Evolutionary conservation across 2,888 invertebrate species (phyloP), one percentile per base, ranked within the genome.

Genomic region (Nemotelus pantherinus): DNA sequence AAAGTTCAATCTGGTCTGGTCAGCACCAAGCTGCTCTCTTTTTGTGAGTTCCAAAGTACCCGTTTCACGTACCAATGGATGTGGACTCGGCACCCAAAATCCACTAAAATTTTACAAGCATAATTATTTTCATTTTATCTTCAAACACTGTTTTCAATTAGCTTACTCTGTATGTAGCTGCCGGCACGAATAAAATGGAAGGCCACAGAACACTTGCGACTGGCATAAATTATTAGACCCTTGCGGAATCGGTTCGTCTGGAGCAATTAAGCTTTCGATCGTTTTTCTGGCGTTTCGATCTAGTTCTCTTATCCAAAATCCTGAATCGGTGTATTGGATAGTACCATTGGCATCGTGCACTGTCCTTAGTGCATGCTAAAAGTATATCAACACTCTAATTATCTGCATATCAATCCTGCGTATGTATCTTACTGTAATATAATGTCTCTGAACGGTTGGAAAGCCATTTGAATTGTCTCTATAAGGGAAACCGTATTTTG

Each of bases 401-500:
- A 25, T 47, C 55, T 78, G 4, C 25, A 68, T 45, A 63, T 63
- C 43, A 4, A 3, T 41, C 10, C 4, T 41, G 43, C 63, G 25
- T n/a, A 10, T 70, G 39, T 9, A 53, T 57, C 83, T 83, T 83
- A 90, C 90, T 81, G 89, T 85, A 39, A 89, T 85, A 78, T 88
- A 85, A 79, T 89, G 86, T 47, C 91, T 83, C 82, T 91, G 89
- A 0, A 89, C 87, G 75, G 83, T 81, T 5, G 86, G 86, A 47
- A 82, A 77, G 39, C 83, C 83, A 6, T 84, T 82, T 1, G 84
- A 83, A 64, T 88, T 87, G 76, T 86, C 88, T 75, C 86, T 86
- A 82, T 89, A 91, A 0, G 91, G 91, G 81, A 90, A 89, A 3
- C 91, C 90, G 44, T 89, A 82, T 3, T 87, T 85, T 44, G 84